These are phyloP conservation scores for Coregonus ussuriensis DNA, from an alignment of 2,797 vertebrate genomes.

Conservation along the genomic window DNA sequence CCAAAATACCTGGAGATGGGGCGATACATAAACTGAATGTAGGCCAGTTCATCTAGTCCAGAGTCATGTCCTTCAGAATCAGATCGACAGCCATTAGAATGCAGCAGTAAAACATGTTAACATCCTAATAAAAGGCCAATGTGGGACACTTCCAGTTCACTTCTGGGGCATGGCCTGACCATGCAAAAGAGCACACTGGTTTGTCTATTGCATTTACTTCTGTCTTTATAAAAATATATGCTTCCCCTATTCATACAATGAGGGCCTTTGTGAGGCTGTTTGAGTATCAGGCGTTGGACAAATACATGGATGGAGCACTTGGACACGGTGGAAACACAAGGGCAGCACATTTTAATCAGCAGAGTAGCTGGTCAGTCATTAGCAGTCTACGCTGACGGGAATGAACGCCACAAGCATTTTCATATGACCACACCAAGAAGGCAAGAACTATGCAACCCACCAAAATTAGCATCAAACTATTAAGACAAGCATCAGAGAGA, in stretches of 20 bases:
- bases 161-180: not conserved
- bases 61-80: no score
- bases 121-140: no score
- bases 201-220: not conserved
- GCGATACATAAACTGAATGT: no score
- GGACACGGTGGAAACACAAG: not conserved
- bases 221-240: not conserved
- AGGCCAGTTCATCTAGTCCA: no score
- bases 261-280: not conserved
- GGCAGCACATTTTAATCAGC: not conserved
- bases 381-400: not conserved
- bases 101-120: no score
- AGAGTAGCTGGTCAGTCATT: not conserved
- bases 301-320: not conserved
- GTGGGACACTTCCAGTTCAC: not conserved
- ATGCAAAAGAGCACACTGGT: not conserved
- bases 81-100: not conserved
- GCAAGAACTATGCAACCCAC: not conserved
- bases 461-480: no score
- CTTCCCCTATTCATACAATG: not conserved
- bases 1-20: no score
- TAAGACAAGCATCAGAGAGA: not conserved
- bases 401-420: not conserved
- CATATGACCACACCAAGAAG: not conserved
- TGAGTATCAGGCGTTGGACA: not conserved